These are phyloP conservation scores for Cheilosia variabilis DNA, from an alignment of 2,888 invertebrate genomes.

Conservation along the genomic window DNA sequence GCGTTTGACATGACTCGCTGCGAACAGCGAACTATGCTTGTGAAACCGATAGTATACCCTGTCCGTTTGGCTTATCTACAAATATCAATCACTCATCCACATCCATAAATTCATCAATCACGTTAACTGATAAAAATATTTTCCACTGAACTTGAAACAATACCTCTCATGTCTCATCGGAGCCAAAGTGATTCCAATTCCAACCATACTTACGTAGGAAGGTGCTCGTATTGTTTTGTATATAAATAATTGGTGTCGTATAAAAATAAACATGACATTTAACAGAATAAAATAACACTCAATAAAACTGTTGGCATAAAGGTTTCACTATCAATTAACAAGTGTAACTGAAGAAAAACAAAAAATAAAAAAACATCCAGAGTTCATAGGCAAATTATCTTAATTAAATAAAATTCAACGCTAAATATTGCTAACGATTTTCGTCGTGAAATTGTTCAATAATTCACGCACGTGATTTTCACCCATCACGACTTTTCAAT, in stretches of 20 bases:
- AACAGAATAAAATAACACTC: neutral
- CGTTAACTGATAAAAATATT: neutral
- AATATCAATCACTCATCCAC: conserved; percentile 13
- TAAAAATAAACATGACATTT: neutral
- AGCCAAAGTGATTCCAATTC: no score
- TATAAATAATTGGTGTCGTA: neutral
- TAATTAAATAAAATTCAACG: conserved; percentile 12
- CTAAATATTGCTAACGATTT: conserved; percentile 18
- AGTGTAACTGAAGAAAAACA: neutral
- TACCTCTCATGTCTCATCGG: no score
- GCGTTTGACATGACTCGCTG: no score
- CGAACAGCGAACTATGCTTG: no score
- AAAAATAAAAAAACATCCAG: neutral
- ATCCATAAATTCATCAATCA: conserved; percentile 15
- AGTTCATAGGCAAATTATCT: conserved; percentile 22
- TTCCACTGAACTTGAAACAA: no score
- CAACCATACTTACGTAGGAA: no score
- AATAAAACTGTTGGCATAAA: no score
- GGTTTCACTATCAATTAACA: neutral
- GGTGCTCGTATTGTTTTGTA: no score
- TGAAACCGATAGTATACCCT: no score
- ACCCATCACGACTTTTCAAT: conserved; percentile 32
- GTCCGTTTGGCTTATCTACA: neutral
- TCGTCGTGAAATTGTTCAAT: conserved; percentile 25
- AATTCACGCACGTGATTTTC: conserved; percentile 33